Evolutionary conservation across 1,140 invertebrate genomes (phyloP), one percentile per base, ranked within the genome.

Genomic region (Zaprionus capensis): DNA sequence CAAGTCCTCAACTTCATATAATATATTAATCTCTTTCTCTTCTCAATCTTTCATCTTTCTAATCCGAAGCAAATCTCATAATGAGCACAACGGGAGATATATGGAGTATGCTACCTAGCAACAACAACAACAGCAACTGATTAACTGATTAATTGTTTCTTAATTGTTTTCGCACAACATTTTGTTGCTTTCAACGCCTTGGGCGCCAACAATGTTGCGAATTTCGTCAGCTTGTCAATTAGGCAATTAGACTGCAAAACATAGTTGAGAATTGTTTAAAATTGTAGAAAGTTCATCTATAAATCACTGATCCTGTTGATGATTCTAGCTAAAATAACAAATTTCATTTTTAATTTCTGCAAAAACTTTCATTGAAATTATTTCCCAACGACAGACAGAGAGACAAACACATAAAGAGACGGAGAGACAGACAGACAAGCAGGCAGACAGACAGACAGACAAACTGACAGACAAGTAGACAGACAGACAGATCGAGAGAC

Each of bases 121-220:
- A 38, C 5, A 34, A 34, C 31, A 31, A 31, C 26, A 28, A 24
- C 26, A 26, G 9, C 28, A 31, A 38, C n/a, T 17, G 41, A 17
- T 46, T 14, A 20, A 14, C 7, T 36, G 31, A 36, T 38, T 55
- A 17, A 5, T 22, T 11, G 15, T 3, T 17, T 15, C 31, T 14
- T 26, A 65, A 65, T 65, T 15, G 49, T 14, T 55, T 55, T 53
- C 12, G 5, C 38, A 34, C 28, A 64, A 34, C 17, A 34, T 53
- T 53, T 17, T 6, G 15, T 31, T 14, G 17, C 7, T 66, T 57
- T 66, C 12, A 31, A n/a, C 53, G 28, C 53, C 12, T 44, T 24
- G n/a, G 53, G 70, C 62, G 56, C 64, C 56, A 17, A 46, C 62
- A 46, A n/a, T 34, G 3, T 7, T 20, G 49, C 20, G 15, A 24